Conservation (phyloP, 2,888 invertebrate genomes). For the Heteropelma amictum region DNA sequence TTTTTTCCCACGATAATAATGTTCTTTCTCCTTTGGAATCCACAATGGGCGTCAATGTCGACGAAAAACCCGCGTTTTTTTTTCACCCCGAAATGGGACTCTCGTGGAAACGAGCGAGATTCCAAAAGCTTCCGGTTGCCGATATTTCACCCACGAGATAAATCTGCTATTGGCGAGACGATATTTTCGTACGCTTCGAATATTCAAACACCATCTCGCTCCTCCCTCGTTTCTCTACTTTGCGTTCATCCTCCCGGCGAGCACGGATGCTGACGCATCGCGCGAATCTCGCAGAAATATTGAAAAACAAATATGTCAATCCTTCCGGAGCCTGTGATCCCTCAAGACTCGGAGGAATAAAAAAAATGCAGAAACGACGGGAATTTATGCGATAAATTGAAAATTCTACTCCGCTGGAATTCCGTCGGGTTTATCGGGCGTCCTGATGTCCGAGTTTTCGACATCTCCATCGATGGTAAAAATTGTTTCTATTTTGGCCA, state of each 20-base stretch:
- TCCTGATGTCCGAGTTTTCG: too few relatives aligned
- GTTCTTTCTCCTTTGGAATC: background rate
- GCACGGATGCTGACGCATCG: slow-evolving; percentile 40
- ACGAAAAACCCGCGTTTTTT: background rate
- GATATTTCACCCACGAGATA: slow-evolving; percentile 11
- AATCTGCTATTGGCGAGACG: background rate
- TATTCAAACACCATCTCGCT: slow-evolving; percentile 34
- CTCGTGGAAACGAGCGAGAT: background rate
- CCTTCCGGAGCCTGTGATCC: background rate
- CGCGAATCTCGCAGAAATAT: slow-evolving; percentile 1
- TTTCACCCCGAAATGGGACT: background rate
- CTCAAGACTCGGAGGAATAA: background rate
- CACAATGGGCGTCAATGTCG: background rate
- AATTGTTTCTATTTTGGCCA: too few relatives aligned
- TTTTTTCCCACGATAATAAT: background rate
- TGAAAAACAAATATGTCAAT: too few relatives aligned
- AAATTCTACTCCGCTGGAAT: too few relatives aligned
- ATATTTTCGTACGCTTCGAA: background rate
- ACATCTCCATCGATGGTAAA: too few relatives aligned
- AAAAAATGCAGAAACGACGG: too few relatives aligned
- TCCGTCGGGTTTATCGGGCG: too few relatives aligned
- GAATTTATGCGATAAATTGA: too few relatives aligned
- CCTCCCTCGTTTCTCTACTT: background rate
- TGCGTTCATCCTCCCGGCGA: background rate
- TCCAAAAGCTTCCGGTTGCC: background rate